Evolutionary conservation across 2,888 invertebrate species (phyloP), one percentile per base, ranked within the genome.

Genomic region (Temnothorax unifasciatus): DNA sequence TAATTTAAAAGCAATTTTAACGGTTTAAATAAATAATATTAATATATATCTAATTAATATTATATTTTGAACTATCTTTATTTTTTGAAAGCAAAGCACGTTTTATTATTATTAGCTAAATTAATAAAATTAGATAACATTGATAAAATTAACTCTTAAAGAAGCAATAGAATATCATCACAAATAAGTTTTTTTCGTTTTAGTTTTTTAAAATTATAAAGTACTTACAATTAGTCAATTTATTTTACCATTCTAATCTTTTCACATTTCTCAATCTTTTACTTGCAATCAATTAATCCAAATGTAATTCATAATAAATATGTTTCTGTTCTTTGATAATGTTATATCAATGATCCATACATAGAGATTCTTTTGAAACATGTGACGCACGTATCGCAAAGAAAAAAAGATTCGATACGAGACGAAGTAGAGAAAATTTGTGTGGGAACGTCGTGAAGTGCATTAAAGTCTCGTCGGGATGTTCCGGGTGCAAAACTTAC

Each of bases 401-500:
- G 73, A 34, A 73, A 73, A 61, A 59, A 71, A 13, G 6, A 69
- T 71, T 44, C 18, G 34, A 69, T 71, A 59, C 34, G n/a, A 54
- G 52, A 47, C 41, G 38, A 63, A 52, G 44, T 44, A 71, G 54
- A 29, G 21, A 21, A 18, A 81, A 71, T 64, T 63, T 44, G 52
- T 63, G 38, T 29, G 59, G 38, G 9, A 63, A 73, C 18, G 61
- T 79, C 44, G 69, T 54, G n/a, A 66, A 79, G 79, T 81, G 73
- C 79, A 81, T 81, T 81, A 81, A 81, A 81, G 73, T 81, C 73
- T 81, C 79, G 44, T 77, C 63, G 81, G 61, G 57, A 81, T 82
- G 79, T 85, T 76, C 69, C 54, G 47, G 50, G 83, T 21, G 79
- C 79, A 41, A 88, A 88, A 87, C 79, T 52, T 57, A 59, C 61